Conservation (phyloP, 2,113 vertebrate genomes). For the Aplodontia rufa region DNA sequence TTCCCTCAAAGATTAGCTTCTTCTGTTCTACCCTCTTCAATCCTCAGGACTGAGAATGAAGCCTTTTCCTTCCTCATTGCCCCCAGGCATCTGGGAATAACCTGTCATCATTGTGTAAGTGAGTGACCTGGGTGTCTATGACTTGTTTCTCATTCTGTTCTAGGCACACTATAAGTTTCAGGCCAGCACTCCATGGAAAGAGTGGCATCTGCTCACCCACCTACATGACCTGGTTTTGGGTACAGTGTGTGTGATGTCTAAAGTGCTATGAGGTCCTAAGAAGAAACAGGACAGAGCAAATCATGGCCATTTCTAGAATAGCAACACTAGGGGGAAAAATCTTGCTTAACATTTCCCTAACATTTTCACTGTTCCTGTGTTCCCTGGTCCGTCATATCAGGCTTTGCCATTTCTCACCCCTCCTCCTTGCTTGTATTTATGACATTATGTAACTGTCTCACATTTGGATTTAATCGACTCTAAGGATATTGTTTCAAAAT, state of each 20-base stretch:
- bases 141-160: neutral
- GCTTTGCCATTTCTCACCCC: constrained; percentile 10
- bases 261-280: neutral
- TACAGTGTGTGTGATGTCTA: neutral
- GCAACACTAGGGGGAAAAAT: neutral
- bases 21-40: neutral
- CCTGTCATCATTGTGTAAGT: fast-evolving
- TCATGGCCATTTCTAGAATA: neutral
- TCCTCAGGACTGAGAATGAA: neutral
- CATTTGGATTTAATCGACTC: constrained; percentile 76
- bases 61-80: neutral
- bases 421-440: constrained; percentile 3
- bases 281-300: neutral
- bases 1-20: neutral
- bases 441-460: constrained; percentile 72
- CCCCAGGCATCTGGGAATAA: neutral
- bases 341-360: neutral
- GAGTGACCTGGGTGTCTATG: fast-evolving
- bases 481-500: constrained; percentile 61
- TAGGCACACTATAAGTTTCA: neutral
- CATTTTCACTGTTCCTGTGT: neutral
- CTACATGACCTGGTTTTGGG: neutral
- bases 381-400: neutral
- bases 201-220: neutral
- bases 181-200: neutral